Percentiles rank a stretch among this genome's conserved stretches.
These are phyloP conservation scores for Spondyliosoma cantharus DNA, from an alignment of 2,797 vertebrate species.

Conservation along the genomic window DNA sequence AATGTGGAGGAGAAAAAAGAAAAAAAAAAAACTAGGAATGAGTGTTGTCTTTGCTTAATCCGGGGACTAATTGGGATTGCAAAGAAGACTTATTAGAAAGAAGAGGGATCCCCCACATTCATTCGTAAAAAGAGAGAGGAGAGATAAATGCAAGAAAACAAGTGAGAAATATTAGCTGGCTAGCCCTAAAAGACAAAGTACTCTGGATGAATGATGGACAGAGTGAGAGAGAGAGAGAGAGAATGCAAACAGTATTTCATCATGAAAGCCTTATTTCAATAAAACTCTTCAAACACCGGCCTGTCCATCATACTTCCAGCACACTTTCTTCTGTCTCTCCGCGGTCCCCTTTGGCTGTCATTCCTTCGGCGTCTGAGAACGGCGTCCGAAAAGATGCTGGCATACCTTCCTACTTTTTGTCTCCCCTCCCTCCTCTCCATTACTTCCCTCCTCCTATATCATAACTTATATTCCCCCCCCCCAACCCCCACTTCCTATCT, in stretches of 20 bases:
- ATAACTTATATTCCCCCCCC: neutral
- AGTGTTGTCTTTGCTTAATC: constrained; percentile 43
- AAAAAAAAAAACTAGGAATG: neutral
- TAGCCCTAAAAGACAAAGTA: constrained; percentile 26
- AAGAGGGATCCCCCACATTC: constrained; percentile 21
- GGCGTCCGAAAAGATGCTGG: constrained; percentile 24
- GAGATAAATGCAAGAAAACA: constrained; percentile 17
- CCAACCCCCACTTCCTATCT: constrained; percentile 14
- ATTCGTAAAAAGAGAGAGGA: constrained; percentile 8
- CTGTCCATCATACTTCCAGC: constrained; percentile 62
- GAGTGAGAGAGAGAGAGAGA: constrained; percentile 45
- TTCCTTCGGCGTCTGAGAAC: constrained; percentile 37
- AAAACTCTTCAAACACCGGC: constrained; percentile 66
- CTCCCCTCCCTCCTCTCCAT: constrained; percentile 2
- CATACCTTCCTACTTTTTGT: neutral
- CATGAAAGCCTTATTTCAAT: constrained; percentile 71
- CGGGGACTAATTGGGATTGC: constrained; percentile 35
- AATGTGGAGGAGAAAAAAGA: neutral
- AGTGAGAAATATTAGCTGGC: constrained; percentile 35
- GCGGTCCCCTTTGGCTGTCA: constrained; percentile 49
- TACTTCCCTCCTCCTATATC: constrained; percentile 10
- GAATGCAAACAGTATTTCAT: constrained; percentile 67
- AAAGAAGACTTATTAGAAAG: constrained; percentile 41
- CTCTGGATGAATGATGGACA: constrained; percentile 51
- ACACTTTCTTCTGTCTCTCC: constrained; percentile 53